Conservation (phyloP, 2,113 vertebrate species). For the Engystomops pustulosus region DNA sequence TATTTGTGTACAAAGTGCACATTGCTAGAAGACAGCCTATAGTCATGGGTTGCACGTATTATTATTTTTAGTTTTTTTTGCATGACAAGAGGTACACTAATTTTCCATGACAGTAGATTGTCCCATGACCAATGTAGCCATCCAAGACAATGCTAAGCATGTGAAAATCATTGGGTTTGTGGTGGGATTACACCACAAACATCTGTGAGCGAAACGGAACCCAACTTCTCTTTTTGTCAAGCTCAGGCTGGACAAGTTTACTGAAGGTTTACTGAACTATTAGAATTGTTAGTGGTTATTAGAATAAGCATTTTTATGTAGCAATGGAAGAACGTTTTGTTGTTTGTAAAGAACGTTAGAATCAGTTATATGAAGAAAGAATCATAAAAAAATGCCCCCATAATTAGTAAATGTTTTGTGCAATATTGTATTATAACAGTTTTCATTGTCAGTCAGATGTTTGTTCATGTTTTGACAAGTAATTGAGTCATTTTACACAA, state of each 20-base stretch:
- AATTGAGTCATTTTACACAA: no score
- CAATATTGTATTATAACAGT: no score
- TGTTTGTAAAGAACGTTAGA: background rate
- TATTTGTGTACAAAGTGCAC: background rate
- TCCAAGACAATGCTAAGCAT: background rate
- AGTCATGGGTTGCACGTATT: background rate
- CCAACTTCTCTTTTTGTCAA: slow-evolving; percentile 24
- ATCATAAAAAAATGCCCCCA: no score
- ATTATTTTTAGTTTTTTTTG: background rate
- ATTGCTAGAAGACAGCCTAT: background rate
- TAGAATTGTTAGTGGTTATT: background rate
- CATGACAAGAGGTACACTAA: background rate
- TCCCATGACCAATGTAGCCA: slow-evolving; percentile 17
- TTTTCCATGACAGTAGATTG: slow-evolving; percentile 6
- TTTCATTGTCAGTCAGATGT: no score
- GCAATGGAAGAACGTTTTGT: background rate
- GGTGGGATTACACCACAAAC: slow-evolving; percentile 10
- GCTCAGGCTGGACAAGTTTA: background rate
- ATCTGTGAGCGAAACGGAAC: background rate
- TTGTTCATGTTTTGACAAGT: no score
- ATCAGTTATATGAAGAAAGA: slow-evolving; percentile 3
- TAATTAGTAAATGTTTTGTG: no score
- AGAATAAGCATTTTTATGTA: background rate
- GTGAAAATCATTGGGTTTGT: slow-evolving; percentile 41
- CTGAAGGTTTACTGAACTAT: background rate